Evolutionary conservation across 2,113 vertebrate species (phyloP).

Genomic region (Periophthalmodon schlosseri): DNA sequence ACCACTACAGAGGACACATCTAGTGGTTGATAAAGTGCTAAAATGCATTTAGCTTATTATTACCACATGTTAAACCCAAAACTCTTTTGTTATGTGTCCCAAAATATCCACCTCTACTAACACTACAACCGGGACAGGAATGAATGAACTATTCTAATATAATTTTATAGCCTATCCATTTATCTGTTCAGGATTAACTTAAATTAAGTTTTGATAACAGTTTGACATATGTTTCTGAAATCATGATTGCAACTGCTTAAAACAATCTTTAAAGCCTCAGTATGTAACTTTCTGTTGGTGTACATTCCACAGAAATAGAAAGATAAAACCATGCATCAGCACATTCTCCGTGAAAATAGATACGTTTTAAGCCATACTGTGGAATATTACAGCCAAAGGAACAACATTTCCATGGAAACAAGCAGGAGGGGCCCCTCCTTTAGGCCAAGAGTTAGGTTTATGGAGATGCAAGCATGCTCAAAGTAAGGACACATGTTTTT

Average conservation of each 20-base stretch:
- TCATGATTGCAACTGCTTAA: neutral
- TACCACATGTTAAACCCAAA: neutral
- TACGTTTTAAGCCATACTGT: too few species aligned
- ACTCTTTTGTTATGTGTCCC: neutral
- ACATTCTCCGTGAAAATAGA: too few species aligned
- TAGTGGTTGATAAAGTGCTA: neutral
- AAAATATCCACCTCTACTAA: neutral
- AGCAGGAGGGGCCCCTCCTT: too few species aligned
- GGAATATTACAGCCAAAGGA: too few species aligned
- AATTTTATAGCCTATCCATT: neutral
- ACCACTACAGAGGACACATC: slow-evolving; percentile 9
- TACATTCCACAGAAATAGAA: too few species aligned
- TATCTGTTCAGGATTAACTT: neutral
- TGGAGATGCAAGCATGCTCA: too few species aligned
- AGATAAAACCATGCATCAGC: too few species aligned
- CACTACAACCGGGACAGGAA: neutral
- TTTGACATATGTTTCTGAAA: neutral
- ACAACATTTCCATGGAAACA: too few species aligned
- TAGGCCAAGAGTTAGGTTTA: too few species aligned
- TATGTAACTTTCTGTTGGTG: too few species aligned
- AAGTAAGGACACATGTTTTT: too few species aligned
- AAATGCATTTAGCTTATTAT: neutral
- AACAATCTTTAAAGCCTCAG: too few species aligned
- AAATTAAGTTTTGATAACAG: neutral
- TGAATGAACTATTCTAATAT: neutral